Conservation (phyloP, 2,888 invertebrate genomes). For the Geotrupes spiniger region DNA sequence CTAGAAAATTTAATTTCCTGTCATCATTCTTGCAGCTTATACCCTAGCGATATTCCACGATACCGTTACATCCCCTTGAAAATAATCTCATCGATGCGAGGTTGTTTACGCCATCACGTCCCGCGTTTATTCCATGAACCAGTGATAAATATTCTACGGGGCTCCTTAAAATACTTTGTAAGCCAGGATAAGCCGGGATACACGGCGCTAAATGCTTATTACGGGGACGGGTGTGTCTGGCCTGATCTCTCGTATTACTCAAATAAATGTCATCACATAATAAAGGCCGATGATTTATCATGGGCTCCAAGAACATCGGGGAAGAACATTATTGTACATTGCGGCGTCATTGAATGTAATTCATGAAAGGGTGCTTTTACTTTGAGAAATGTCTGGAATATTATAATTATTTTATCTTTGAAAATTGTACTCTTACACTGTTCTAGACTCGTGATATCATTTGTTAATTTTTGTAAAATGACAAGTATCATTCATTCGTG, state of each 20-base stretch:
- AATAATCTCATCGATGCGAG: background rate
- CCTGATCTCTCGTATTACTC: slow-evolving; percentile 38
- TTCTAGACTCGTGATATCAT: too few species aligned
- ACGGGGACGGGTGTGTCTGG: slow-evolving; percentile 1
- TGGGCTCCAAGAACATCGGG: slow-evolving; percentile 15
- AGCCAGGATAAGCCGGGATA: slow-evolving; percentile 17
- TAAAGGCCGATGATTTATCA: slow-evolving; percentile 44
- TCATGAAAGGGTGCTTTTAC: too few species aligned
- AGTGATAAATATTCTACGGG: slow-evolving; percentile 4
- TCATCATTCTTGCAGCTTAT: too few species aligned
- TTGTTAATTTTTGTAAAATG: too few species aligned
- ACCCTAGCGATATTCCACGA: too few species aligned
- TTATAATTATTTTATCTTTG: too few species aligned
- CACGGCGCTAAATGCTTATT: slow-evolving; percentile 17
- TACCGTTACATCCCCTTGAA: too few species aligned
- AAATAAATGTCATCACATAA: slow-evolving; percentile 46
- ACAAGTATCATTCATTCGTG: too few species aligned
- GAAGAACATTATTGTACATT: background rate
- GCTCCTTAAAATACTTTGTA: slow-evolving; percentile 6
- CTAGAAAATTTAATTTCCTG: too few species aligned
- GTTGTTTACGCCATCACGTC: slow-evolving; percentile 1
- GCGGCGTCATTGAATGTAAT: too few species aligned
- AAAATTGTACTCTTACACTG: too few species aligned
- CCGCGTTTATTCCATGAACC: background rate
- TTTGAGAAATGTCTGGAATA: too few species aligned